Evolutionary conservation across 1,140 invertebrate genomes (phyloP), one percentile per base, ranked within the genome.

Genomic region (Saccostrea cuccullata): DNA sequence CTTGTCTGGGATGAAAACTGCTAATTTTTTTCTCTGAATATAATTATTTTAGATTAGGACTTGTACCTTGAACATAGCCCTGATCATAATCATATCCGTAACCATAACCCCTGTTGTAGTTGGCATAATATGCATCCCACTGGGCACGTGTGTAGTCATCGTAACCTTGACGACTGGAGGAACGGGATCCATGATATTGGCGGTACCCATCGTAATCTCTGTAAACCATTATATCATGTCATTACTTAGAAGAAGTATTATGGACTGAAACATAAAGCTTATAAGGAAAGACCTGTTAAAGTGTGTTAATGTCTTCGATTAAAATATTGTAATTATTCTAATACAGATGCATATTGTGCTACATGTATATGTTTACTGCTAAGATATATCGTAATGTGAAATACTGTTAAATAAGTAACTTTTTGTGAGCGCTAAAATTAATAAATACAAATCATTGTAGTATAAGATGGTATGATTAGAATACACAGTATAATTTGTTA

Each of bases 151-250:
- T 60, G 55, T 86, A 64, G n/a, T 91, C 91, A 60, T 86, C 73
- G 40, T 90, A 91, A 85, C 89, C 91, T 83, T 91, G 90, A 55
- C 91, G 85, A 90, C 91, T 92, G 26, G 87, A 87, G 15, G 91
- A 77, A 40, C 91, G 58, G n/a, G 89, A 91, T 13, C 87, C 89
- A 60, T 89, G 84, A 0, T 77, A 77, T 23, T 90, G 87, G 26
- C 89, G 73, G 85, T 91, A 84, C 23, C 23, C 82, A 55, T 56
- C 55, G 5, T 84, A 55, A 55, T 55, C 55, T 84, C 55, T 55
- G 82, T 55, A 84, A 47, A 56, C 40, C 82, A 84, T 84, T 6
- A 55, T 12, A 23, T 23, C 55, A 6, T 20, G 23, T 55, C 47
- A 84, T 12, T 15, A 26, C 11, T n/a, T 55, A 55, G 12, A 8